Base-by-base conservation (phyloP, 2,797 vertebrate genomes). In the Oreortyx pictus region DNA sequence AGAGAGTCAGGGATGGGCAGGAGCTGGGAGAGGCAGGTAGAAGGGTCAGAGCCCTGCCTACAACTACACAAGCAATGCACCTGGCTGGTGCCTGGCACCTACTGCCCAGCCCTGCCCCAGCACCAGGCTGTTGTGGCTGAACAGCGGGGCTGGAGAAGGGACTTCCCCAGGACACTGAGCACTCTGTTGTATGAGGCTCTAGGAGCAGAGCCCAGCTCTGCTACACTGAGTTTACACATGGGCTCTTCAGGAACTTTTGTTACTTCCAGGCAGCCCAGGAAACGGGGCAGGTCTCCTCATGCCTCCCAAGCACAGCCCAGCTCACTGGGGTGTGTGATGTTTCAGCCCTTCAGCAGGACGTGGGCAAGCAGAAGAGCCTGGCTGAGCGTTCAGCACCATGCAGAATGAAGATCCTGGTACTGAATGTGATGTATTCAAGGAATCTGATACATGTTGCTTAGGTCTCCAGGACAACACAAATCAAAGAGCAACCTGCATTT, bases 1-100 rank as follows among this genome's bases (percentile, higher is more conserved):
- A 99, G 96, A 14, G 99, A 99, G 97, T 99, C 98, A 0, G 99
- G 99, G 82, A 99, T 99, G 47, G 99, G 99, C 94, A 99, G 98
- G 75, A 99, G 98, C 99, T 99, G 89, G 17, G 72, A 93, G 16
- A 94, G 25, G 33, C 67, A 94, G 75, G 71, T 37, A 86, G 88
- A 29, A 73, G 6, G 13, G 22, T 85, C 12, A 85, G 56, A 65
- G 46, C 29, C 19, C 11, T 39, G 29, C 33, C 43, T 70, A 27
- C 46, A 24, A 77, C 25, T 3, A 2, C 22, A 71, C 46, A 89
- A 29, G 29, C 31, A 88, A 39, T 9, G 31, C 41, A 68, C 7
- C 23, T 70, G 41, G 23, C 35, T 89, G 64, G 39, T 56, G 46
- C 13, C 46, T 67, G 46, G 16, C 25, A 90, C 14, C 0, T 16